Evolutionary conservation across 2,113 vertebrate species (phyloP), one percentile per base, ranked within the genome.

Genomic region (Abramis brama): DNA sequence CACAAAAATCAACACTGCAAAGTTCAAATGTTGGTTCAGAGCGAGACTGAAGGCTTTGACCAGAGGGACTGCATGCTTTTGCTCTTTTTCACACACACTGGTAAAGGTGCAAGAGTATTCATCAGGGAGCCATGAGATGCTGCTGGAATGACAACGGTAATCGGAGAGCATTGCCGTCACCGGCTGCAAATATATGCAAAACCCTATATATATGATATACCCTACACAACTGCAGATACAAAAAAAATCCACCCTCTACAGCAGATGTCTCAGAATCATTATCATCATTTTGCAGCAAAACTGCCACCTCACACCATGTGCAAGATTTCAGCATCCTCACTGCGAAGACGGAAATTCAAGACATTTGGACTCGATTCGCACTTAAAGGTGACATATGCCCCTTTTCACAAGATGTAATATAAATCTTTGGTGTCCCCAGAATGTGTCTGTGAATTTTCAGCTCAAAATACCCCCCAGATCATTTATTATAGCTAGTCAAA

Each of bases 101-200:
- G 17, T 55, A 77, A 23, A 57, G 13, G 68, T 39, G 68, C 33
- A 17, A 19, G 70, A 47, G 12, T 79, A 25, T 50, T 75, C 83
- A 85, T 83, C 27, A 68, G 83, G 70, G 83, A 85, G 81, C 13
- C 23, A 9, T 57, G 66, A 68, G 85, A 52, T 83, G 74, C 45
- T 78, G 36, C 13, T 78, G 74, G 43, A 74, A 84, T 86, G 86
- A 86, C 85, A 71, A 78, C 9, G 33, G 81, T 59, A 74, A 81
- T 86, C 59, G 36, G 12, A 45, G 33, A 25, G 68, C 25, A 76
- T 81, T 78, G 80, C 33, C 8, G 45, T 45, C 27, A 59, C 83
- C 62, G 83, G 43, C 39, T 74, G 43, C 71, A 74, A 64, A 25
- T 74, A 47, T 45, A 15, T 25, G 43, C 23, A 15, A 74, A 23